A percentile compares a stretch with the other conserved stretches of the same genome.
Evolutionary conservation across 1,140 invertebrate genomes (phyloP).

Genomic region (Zaprionus davidi): DNA sequence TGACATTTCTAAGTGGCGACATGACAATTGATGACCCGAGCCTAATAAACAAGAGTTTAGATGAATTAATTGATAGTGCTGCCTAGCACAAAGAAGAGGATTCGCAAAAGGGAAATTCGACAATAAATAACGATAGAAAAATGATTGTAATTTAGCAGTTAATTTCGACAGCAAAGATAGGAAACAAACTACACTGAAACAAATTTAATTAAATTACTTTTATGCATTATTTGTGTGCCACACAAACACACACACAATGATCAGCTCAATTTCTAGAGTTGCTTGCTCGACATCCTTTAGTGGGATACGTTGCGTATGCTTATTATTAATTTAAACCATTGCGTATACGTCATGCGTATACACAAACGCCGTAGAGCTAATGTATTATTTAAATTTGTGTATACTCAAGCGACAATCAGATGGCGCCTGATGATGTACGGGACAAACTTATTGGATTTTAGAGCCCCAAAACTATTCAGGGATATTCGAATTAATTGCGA

Average conservation of each 20-base stretch:
- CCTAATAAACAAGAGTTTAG: constrained; percentile 27
- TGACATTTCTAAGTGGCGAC: constrained; percentile 24
- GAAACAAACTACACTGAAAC: not conserved
- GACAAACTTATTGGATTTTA: constrained; percentile 32
- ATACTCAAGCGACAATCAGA: constrained; percentile 26
- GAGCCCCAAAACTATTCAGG: constrained; percentile 16
- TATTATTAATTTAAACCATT: constrained; percentile 63
- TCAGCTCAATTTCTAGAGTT: not conserved
- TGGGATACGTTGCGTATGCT: constrained; percentile 51
- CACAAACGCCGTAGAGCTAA: constrained; percentile 50
- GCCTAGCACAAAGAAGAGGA: not conserved
- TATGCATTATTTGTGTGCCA: not conserved
- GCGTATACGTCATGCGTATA: constrained; percentile 54
- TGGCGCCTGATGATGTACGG: not conserved
- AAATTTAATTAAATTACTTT: not conserved
- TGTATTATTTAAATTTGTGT: constrained; percentile 69
- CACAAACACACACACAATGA: not conserved
- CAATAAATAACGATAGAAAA: not conserved
- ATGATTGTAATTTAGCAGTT: not conserved
- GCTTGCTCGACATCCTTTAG: not conserved
- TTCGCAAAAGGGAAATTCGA: not conserved
- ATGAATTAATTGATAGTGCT: constrained; percentile 19
- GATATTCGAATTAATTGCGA: constrained; percentile 63
- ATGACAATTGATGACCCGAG: constrained; percentile 15
- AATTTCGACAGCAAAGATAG: not conserved